Evolutionary conservation across 2,113 vertebrate genomes (phyloP).

Genomic region (Bungarus multicinctus): DNA sequence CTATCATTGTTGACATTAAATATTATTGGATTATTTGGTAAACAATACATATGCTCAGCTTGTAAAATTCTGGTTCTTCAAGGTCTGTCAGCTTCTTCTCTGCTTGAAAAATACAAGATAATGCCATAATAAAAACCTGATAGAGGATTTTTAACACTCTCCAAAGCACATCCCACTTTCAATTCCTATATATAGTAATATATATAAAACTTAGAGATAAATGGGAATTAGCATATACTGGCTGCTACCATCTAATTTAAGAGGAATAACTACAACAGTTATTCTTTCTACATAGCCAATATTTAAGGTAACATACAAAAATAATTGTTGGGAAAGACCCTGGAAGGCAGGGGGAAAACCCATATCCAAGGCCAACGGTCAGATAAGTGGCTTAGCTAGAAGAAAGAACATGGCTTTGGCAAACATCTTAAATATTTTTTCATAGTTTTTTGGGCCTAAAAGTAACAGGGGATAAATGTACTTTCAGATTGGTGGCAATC

Average conservation of each 20-base stretch:
- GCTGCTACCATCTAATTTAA: neutral
- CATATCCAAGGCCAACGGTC: neutral
- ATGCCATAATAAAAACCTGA: conserved; percentile 23
- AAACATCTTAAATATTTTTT: neutral
- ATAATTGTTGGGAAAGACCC: neutral
- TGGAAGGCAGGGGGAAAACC: neutral
- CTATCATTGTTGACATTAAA: conserved; percentile 34
- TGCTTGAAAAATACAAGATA: conserved; percentile 34
- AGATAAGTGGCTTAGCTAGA: neutral
- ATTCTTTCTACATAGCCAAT: neutral
- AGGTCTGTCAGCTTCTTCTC: neutral
- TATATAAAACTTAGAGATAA: neutral
- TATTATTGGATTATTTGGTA: conserved; percentile 57
- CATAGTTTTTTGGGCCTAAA: neutral
- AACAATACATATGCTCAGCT: conserved; percentile 53
- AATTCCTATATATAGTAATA: neutral
- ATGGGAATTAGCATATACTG: neutral
- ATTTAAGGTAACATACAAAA: neutral
- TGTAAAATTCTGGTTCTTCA: conserved; percentile 43
- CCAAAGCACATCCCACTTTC: neutral
- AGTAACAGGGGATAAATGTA: neutral
- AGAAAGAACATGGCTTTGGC: neutral
- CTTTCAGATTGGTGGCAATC: neutral
- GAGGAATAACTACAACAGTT: neutral
- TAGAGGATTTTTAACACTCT: too few species aligned